These are phyloP conservation scores for Enteromius fasciolatus DNA, from an alignment of 2,797 vertebrate species.

Conservation along the genomic window DNA sequence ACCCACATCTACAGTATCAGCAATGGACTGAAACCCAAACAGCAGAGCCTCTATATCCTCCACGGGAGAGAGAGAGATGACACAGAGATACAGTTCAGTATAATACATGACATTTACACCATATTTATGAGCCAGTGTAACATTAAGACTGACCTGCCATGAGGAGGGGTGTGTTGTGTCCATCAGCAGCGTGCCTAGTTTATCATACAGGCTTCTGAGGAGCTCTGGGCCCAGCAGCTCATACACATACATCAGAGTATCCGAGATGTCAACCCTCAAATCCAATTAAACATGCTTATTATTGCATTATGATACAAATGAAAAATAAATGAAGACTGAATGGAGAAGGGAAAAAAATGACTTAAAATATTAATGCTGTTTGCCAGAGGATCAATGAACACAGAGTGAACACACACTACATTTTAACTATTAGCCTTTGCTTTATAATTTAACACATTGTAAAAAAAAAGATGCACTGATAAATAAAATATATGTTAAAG, in stretches of 20 bases:
- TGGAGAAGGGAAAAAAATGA: neutral
- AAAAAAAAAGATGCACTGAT: neutral
- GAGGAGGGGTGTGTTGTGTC: slow-evolving; percentile 84
- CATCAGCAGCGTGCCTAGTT: slow-evolving; percentile 90
- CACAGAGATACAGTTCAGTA: neutral
- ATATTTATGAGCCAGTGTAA: neutral
- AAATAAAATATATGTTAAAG: neutral
- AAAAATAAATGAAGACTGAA: slow-evolving; percentile 10
- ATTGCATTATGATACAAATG: neutral
- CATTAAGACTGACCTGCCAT: slow-evolving; percentile 86
- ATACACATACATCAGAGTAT: slow-evolving; percentile 98
- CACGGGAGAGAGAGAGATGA: slow-evolving; percentile 32
- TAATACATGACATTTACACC: neutral
- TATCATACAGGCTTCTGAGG: slow-evolving; percentile 95
- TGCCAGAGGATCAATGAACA: neutral
- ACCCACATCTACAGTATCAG: slow-evolving; percentile 96
- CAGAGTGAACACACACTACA: neutral
- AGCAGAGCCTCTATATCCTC: slow-evolving; percentile 93
- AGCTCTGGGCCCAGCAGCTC: slow-evolving; percentile 97
- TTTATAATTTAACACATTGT: neutral
- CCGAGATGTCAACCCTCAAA: slow-evolving; percentile 94
- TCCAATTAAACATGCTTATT: slow-evolving; percentile 24
- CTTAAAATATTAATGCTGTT: neutral
- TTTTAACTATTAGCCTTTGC: neutral
- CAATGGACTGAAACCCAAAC: slow-evolving; percentile 99